Conservation (phyloP, 2,113 vertebrate species). For the human (Homo sapiens) region DNA sequence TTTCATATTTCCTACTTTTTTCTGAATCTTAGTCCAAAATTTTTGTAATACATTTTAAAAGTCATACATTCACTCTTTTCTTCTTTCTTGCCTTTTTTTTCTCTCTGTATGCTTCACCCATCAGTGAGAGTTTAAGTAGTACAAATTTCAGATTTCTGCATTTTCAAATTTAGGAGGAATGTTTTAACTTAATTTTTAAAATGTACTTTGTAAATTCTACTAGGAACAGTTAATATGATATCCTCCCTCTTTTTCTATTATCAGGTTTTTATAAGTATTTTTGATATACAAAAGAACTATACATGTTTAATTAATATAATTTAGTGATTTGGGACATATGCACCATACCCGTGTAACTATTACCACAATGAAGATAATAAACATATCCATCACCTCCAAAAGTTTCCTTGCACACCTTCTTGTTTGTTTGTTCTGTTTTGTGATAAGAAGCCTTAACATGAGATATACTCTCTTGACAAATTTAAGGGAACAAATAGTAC, state of each 20-base stretch:
- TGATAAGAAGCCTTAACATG: neutral
- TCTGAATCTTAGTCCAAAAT: neutral
- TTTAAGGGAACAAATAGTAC: neutral
- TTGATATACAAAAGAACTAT: neutral
- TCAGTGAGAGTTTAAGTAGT: neutral
- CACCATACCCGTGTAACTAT: neutral
- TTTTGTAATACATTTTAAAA: neutral
- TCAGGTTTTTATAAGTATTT: neutral
- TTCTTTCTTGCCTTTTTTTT: neutral
- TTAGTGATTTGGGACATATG: neutral
- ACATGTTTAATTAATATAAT: neutral
- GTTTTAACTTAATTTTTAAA: neutral
- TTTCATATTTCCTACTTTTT: neutral
- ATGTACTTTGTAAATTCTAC: neutral
- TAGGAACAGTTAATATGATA: neutral
- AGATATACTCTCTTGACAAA: neutral
- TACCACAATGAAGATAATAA: neutral
- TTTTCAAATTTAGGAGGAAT: neutral
- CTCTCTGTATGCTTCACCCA: neutral
- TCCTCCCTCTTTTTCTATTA: neutral
- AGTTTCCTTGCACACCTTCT: neutral
- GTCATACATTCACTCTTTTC: neutral
- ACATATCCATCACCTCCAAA: neutral
- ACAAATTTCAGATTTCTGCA: neutral
- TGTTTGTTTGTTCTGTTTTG: neutral